Evolutionary conservation across 2,797 vertebrate species (phyloP).

Genomic region (Acridotheres tristis): DNA sequence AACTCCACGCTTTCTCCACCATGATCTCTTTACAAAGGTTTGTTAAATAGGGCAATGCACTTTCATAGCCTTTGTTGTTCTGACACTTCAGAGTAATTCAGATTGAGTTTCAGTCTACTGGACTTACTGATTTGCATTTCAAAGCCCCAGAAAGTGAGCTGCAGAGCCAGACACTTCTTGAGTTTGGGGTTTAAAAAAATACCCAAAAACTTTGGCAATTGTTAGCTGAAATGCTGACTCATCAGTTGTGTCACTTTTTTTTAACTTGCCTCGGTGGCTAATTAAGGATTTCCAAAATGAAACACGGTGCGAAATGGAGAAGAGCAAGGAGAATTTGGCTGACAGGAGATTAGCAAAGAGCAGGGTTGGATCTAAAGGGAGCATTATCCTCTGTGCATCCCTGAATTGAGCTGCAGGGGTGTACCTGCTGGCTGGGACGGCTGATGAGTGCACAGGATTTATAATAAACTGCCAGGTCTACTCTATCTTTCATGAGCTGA

Average conservation of each 20-base stretch:
- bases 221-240: slow-evolving; percentile 37
- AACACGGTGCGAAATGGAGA: neutral
- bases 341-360: slow-evolving; percentile 58
- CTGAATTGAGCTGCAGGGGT: neutral
- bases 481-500: neutral
- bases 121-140: slow-evolving; percentile 54
- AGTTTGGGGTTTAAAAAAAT: neutral
- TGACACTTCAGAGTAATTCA: slow-evolving; percentile 34
- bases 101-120: slow-evolving; percentile 43
- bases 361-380: neutral
- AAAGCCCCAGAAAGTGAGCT: slow-evolving; percentile 29
- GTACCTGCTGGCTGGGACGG: slow-evolving; percentile 1
- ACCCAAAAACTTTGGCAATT: neutral
- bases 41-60: slow-evolving; percentile 35
- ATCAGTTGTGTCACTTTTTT: neutral
- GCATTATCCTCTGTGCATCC: neutral
- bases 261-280: neutral
- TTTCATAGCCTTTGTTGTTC: slow-evolving; percentile 40
- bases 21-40: neutral
- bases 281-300: slow-evolving; percentile 34
- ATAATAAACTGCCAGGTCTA: neutral
- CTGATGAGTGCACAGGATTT: slow-evolving; percentile 11
- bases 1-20: neutral
- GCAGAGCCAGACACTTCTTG: neutral
- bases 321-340: slow-evolving; percentile 30